These are phyloP conservation scores for Neogale vison DNA, from an alignment of 2,113 vertebrate genomes.

Conservation along the genomic window DNA sequence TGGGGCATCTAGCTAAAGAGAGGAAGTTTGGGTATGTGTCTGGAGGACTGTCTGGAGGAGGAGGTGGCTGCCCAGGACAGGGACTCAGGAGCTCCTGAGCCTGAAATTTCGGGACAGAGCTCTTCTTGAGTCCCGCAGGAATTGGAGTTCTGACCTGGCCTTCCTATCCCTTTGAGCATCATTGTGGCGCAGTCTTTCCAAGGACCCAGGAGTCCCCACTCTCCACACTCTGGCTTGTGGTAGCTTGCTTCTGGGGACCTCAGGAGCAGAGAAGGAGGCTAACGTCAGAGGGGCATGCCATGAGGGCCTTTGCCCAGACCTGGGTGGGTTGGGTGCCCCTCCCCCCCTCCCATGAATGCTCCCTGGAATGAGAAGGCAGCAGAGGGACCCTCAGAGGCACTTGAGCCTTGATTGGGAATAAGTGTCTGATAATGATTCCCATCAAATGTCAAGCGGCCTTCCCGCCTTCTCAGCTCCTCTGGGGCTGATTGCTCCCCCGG, in stretches of 20 bases:
- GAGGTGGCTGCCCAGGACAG: background rate
- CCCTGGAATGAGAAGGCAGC: conserved; percentile 24
- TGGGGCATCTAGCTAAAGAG: rapidly evolving
- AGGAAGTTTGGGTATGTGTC: background rate
- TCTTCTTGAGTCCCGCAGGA: background rate
- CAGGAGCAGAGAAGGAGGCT: background rate
- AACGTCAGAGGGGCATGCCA: background rate
- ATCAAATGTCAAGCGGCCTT: conserved; percentile 87
- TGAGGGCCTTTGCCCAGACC: background rate
- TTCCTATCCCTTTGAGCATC: background rate
- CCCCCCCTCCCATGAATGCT: background rate
- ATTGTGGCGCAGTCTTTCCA: background rate
- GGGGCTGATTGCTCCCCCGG: conserved; percentile 72
- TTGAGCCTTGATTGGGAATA: conserved; percentile 84
- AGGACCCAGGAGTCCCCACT: background rate
- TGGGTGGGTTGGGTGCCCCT: background rate
- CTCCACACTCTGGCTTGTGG: background rate
- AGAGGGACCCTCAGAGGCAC: conserved; percentile 71
- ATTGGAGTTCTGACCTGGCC: background rate
- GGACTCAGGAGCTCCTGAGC: background rate
- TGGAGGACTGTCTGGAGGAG: background rate
- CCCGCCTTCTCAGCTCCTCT: conserved; percentile 80
- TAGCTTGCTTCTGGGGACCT: background rate
- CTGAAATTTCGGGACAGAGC: background rate
- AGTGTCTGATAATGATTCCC: conserved; percentile 85